Conservation (phyloP, 2,113 vertebrate genomes). For the Cichladusa arquata region DNA sequence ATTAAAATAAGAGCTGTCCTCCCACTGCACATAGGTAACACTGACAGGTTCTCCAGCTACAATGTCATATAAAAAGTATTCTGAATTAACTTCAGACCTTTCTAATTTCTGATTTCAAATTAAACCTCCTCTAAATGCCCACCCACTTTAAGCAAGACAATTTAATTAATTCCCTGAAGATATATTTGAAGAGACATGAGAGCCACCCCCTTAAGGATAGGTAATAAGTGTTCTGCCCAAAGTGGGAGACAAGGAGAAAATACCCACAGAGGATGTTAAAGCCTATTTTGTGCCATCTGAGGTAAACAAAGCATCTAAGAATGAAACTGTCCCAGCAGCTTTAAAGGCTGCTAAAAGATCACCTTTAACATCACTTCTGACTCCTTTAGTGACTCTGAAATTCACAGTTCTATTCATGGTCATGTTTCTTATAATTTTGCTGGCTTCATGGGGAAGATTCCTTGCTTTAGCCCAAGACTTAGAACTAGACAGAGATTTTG, state of each 20-base stretch:
- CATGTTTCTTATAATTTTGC: not conserved
- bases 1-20: not conserved
- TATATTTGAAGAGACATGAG: not conserved
- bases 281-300: not conserved
- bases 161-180: not conserved
- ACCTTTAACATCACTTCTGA: not conserved
- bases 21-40: not conserved
- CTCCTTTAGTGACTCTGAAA: not conserved
- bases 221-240: not conserved
- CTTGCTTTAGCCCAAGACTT: not conserved
- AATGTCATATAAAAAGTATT: not conserved
- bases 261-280: not conserved
- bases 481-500: not conserved
- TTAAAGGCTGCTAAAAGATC: not conserved
- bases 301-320: not conserved
- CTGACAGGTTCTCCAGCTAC: not conserved
- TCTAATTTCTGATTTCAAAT: not conserved
- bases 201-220: not conserved
- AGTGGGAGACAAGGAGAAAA: not conserved
- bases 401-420: not conserved
- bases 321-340: not conserved
- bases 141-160: not conserved
- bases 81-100: not conserved
- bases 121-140: not conserved
- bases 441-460: rapidly evolving